Evolutionary conservation across 2,113 vertebrate genomes (phyloP).

Genomic region (Thalassoma bifasciatum): DNA sequence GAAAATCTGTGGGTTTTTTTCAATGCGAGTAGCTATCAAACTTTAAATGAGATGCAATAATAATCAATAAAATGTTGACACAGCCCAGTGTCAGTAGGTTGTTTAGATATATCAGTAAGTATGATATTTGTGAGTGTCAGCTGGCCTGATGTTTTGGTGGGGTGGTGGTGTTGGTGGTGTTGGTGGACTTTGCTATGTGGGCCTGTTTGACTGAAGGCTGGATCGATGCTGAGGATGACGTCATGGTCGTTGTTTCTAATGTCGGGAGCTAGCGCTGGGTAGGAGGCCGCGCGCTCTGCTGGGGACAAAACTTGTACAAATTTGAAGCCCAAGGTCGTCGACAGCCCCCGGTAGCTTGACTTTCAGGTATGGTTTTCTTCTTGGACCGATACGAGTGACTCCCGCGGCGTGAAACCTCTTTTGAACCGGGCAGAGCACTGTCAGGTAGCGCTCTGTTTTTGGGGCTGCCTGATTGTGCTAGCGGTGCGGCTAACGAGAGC

Average conservation of each 20-base stretch:
- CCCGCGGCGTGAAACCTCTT: neutral
- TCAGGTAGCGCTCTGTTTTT: constrained; percentile 37
- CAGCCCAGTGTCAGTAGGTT: neutral
- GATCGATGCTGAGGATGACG: constrained; percentile 76
- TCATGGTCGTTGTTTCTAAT: constrained; percentile 81
- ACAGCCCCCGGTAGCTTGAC: constrained; percentile 55
- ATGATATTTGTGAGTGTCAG: neutral
- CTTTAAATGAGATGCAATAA: constrained; percentile 1
- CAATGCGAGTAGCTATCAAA: neutral
- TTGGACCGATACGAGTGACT: neutral
- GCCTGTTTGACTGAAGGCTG: constrained; percentile 33
- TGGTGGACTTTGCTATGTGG: constrained; percentile 35
- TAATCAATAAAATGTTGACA: constrained; percentile 34
- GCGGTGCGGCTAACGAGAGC: constrained; percentile 63
- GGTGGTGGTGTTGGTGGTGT: neutral
- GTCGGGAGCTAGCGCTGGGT: constrained; percentile 70
- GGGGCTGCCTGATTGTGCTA: constrained; percentile 59
- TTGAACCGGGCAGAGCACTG: constrained; percentile 27
- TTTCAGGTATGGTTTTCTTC: constrained; percentile 61
- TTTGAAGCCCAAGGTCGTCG: constrained; percentile 72
- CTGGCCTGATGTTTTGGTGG: neutral
- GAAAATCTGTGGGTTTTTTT: constrained; percentile 14
- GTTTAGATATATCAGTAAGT: too few species aligned
- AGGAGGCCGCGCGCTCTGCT: constrained; percentile 78
- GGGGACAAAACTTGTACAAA: constrained; percentile 65